Base-by-base conservation (phyloP, 2,888 invertebrate genomes). In the Anticlea derivata region DNA sequence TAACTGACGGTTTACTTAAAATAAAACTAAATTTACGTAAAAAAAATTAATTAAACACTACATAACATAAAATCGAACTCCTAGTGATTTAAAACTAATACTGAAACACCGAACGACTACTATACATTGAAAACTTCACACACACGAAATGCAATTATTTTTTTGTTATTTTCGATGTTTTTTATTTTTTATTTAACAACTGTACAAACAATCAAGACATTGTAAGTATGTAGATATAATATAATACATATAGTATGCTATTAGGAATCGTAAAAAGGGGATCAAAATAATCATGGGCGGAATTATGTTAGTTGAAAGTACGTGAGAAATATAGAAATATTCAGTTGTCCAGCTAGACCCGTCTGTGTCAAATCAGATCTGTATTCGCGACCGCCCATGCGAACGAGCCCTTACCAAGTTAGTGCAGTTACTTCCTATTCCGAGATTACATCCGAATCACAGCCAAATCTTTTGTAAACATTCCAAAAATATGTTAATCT, bases 21-120 rank as follows among this genome's bases (percentile, higher is more conserved):
- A 77, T 68, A 74, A 81, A 81, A 71, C 81, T 83, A 82, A 63
- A 68, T 68, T 75, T 76, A 83, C 66, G 75, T 86, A 86, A 83
- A 85, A 39, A 75, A 86, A 76, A 17, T n/a, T 83, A 87, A 85
- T 81, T 85, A 87, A 86, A 83, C 68, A 81, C 86, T 87, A 86
- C 53, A 53, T 53, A 53, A 87, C 81, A 86, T 84, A 86, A 87
- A 80, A 68, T 78, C 78, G 83, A 85, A 83, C 80, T 75, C 74
- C 86, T 86, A 86, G 66, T 74, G 76, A 84, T 84, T 86, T 84
- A 81, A 80, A 83, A 81, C 83, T 83, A 88, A 87, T 86, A 86
- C 86, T 87, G 83, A 75, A 75, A 82, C 73, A 83, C 73, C 72
- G 66, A 81, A 72, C 68, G 40, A 80, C 80, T 78, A 73, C 84